Base-by-base conservation (phyloP, 2,888 invertebrate species). In the Agriotes lineatus region DNA sequence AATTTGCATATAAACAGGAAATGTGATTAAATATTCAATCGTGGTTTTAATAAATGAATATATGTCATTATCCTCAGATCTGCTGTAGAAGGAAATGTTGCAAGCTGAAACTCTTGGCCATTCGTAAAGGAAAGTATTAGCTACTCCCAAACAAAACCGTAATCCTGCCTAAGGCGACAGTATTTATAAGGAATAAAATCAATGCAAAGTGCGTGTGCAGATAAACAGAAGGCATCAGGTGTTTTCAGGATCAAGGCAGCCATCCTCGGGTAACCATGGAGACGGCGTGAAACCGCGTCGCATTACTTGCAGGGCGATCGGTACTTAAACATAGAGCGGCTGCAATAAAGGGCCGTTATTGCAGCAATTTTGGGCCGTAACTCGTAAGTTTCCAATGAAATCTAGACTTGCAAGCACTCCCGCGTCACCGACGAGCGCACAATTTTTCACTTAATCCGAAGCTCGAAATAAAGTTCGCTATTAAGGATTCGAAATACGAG, bases 201-300 rank as follows among this genome's bases (percentile, higher is more conserved):
- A 52, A 52, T 52, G 52, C 33, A 52, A 52, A 52, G 52, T 52
- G 52, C 52, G 52, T 52, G 52, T 52, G 33, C 25, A 33, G 33
- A 52, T 52, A 52, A 52, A 52, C 52, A 52, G 33, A 33, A 52
- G 52, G 52, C 52, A 52, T 52, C 52, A 52, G 52, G 52, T 52
- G 52, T 52, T 52, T 52, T 52, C 33, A 33, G 52, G 52, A 52
- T 52, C 52, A 52, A 52, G 52, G 14, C 52, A 14, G 33, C 52
- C 52, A 18, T 35, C 52, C 52, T 33, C 10, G 4, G 2, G 52
- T 52, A 52, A 33, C 52, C 52, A 52, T 52, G 16, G 33, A 30
- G 52, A 52, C 52, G 16, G 33, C 18, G 14, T n/a, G 33, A 5
- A 33, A 33, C 52, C 33, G 52, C 52, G 33, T 22, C 30, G 52